Conservation (phyloP, 2,797 vertebrate species). For the Eptatretus atami region DNA sequence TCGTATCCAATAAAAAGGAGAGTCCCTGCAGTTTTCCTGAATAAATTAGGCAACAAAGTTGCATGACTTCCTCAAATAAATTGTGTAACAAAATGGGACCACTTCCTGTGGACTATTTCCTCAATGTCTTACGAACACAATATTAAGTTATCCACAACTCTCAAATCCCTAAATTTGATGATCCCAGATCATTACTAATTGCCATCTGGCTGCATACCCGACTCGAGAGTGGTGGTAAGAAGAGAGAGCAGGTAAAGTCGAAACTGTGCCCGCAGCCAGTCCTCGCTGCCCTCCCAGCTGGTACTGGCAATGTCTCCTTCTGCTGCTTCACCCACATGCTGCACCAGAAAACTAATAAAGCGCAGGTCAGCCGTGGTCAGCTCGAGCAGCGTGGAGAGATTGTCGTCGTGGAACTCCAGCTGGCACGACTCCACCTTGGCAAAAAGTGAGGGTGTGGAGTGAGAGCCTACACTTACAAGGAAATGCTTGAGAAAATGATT, state of each 20-base stretch:
- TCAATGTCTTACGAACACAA: no score
- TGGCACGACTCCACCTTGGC: constrained; percentile 47
- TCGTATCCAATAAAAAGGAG: no score
- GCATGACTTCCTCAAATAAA: no score
- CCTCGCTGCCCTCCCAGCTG: constrained; percentile 84
- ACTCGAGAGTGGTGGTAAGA: constrained; percentile 41
- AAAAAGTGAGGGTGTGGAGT: background rate
- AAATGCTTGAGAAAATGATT: no score
- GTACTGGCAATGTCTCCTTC: constrained; percentile 29
- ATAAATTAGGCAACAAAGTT: no score
- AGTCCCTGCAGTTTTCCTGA: no score
- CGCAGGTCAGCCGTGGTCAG: constrained; percentile 72
- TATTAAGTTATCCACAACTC: no score
- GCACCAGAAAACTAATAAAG: constrained; percentile 63
- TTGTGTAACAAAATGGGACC: no score
- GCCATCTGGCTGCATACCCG: constrained; percentile 17
- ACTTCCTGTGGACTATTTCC: no score
- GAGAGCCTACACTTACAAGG: no score
- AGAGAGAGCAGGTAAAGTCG: constrained; percentile 50
- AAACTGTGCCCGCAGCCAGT: constrained; percentile 92
- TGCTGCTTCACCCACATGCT: constrained; percentile 75
- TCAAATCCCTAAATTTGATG: no score
- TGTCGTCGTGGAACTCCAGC: constrained; percentile 54
- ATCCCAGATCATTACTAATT: no score
- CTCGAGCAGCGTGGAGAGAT: constrained; percentile 39